Evolutionary conservation across 1,140 invertebrate genomes (phyloP).

Genomic region (Gryon sp.): DNA sequence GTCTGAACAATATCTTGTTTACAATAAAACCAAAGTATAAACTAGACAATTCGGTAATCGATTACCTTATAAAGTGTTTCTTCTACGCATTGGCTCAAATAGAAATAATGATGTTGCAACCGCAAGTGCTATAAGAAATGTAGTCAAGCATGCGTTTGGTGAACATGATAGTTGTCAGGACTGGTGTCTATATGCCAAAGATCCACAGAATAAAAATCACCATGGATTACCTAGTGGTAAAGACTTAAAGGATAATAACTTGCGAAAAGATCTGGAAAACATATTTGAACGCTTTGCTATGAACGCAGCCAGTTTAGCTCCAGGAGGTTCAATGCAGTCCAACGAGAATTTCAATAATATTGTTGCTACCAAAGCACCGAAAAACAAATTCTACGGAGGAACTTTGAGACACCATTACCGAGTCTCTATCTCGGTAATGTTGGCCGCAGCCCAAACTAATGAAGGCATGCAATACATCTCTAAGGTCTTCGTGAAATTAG

Average conservation of each 20-base stretch:
- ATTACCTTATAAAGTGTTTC: slow-evolving; percentile 3
- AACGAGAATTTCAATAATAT: slow-evolving; percentile 13
- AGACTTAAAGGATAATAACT: background rate
- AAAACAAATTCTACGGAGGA: slow-evolving; percentile 13
- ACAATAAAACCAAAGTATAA: slow-evolving; percentile 10
- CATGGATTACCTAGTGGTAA: slow-evolving; percentile 2
- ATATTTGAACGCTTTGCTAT: background rate
- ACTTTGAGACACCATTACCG: background rate
- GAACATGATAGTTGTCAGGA: background rate
- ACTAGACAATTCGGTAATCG: slow-evolving; percentile 4
- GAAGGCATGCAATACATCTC: too few relatives aligned
- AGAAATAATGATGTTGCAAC: background rate
- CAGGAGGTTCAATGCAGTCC: background rate
- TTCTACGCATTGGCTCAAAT: background rate
- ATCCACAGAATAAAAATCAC: background rate
- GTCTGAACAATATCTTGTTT: slow-evolving; percentile 28
- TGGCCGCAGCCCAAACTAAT: too few relatives aligned
- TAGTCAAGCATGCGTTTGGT: background rate
- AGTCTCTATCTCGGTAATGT: too few relatives aligned
- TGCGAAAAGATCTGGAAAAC: background rate
- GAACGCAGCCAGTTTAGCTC: background rate
- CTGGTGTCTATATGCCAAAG: background rate
- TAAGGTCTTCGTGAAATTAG: too few relatives aligned
- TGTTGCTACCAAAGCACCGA: slow-evolving; percentile 2
- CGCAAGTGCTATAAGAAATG: background rate